Conservation (phyloP, 2,888 invertebrate genomes). For the Pseudolycoriella hygida region DNA sequence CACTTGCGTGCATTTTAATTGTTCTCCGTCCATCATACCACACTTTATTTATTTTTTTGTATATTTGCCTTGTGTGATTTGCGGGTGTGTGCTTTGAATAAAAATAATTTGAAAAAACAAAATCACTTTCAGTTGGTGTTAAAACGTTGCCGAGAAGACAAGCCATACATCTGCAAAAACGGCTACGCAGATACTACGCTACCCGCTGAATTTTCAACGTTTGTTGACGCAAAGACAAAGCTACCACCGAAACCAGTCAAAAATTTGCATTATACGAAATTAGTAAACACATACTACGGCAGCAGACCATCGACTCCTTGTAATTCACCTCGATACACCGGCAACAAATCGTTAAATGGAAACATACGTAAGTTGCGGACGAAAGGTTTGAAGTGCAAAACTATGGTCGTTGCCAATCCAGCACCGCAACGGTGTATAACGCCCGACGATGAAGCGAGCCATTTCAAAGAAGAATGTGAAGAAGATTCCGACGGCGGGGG, state of each 20-base stretch:
- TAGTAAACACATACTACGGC: background rate
- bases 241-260: conserved; percentile 1
- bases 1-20: no score
- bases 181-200: background rate
- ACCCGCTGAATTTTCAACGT: background rate
- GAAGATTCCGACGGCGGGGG: conserved; percentile 4
- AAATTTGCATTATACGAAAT: background rate
- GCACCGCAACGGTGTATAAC: background rate
- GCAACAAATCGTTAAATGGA: background rate
- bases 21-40: no score
- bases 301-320: background rate
- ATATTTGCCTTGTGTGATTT: no score
- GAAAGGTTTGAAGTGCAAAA: background rate
- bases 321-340: conserved; percentile 1
- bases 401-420: background rate
- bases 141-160: conserved; percentile 12
- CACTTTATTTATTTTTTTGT: no score
- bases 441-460: background rate
- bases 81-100: no score
- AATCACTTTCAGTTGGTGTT: conserved; percentile 10
- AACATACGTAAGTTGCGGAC: background rate
- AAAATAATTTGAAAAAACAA: no score
- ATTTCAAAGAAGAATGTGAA: background rate
- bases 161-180: conserved; percentile 5
- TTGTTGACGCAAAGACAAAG: background rate